Percentiles rank a stretch among this genome's conserved stretches.
Conservation (phyloP, 2,113 vertebrate genomes). For the Murina feae region DNA sequence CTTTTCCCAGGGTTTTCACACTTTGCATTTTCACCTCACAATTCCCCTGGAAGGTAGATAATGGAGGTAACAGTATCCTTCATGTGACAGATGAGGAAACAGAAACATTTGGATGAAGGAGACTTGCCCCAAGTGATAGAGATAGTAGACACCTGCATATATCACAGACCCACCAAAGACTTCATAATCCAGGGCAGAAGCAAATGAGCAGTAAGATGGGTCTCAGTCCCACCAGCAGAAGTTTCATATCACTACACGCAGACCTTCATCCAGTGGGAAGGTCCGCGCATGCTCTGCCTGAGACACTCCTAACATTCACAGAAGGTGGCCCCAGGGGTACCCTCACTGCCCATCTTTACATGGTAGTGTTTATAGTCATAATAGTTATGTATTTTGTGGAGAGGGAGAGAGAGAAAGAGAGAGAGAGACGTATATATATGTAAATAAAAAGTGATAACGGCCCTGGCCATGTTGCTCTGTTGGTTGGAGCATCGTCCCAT, state of each 20-base stretch:
- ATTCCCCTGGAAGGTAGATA: not conserved
- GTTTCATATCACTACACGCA: no score
- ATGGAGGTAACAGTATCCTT: not conserved
- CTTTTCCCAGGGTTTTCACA: not conserved
- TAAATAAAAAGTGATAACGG: no score
- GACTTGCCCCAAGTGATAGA: not conserved
- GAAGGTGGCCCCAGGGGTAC: not conserved
- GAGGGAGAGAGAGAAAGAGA: no score
- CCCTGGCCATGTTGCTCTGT: no score
- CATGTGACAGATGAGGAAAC: not conserved
- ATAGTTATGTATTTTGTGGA: not conserved
- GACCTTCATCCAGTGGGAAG: not conserved
- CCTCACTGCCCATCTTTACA: not conserved
- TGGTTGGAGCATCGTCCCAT: no score
- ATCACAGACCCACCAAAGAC: not conserved
- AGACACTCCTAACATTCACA: not conserved
- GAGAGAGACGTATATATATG: no score
- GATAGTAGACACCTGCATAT: not conserved
- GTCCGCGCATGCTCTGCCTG: not conserved
- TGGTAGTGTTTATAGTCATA: not conserved
- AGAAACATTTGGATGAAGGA: not conserved
- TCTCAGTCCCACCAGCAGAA: not conserved
- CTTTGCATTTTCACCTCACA: not conserved
- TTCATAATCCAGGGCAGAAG: not conserved
- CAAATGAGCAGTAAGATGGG: not conserved